Percentiles rank a stretch among this genome's conserved stretches.
phyloP scores from a whole-genome alignment of 2,888 invertebrate species.

The Acleris emargana region DNA sequence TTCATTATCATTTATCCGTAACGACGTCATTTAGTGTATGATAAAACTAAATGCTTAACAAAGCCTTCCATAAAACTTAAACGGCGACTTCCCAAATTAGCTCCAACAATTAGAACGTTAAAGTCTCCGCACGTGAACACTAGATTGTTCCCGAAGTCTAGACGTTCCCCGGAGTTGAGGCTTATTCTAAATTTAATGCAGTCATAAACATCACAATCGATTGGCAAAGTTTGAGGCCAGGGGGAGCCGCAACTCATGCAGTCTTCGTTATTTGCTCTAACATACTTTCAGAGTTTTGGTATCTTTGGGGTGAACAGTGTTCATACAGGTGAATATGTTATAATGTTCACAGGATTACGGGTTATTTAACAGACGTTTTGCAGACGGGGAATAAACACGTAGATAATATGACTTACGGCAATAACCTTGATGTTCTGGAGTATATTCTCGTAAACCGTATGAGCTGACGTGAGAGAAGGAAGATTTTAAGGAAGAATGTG shows the following conservation, averaged over 20 bases:
- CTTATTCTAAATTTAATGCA: conserved; percentile 32
- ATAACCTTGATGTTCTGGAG: too few species aligned
- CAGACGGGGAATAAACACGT: too few species aligned
- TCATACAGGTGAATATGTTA: not conserved
- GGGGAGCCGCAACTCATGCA: conserved; percentile 12
- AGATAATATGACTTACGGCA: too few species aligned
- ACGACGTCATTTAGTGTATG: too few species aligned
- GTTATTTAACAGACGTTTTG: too few species aligned
- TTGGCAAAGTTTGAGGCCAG: conserved; percentile 22
- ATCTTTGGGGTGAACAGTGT: not conserved
- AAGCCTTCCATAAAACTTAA: not conserved
- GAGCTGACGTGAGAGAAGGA: too few species aligned
- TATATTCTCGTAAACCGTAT: too few species aligned
- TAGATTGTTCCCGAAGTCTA: conserved; percentile 15
- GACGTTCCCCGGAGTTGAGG: conserved; percentile 21
- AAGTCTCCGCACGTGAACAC: not conserved
- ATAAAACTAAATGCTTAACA: too few species aligned
- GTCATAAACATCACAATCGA: conserved; percentile 33
- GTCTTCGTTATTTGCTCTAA: conserved; percentile 7
- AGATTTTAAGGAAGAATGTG: too few species aligned
- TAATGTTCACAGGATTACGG: not conserved
- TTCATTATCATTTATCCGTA: too few species aligned
- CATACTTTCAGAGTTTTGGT: not conserved
- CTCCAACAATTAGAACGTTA: conserved; percentile 1
- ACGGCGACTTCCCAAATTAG: not conserved